phyloP scores from a whole-genome alignment of 2,113 vertebrate genomes.

The Aegithalos caudatus region DNA sequence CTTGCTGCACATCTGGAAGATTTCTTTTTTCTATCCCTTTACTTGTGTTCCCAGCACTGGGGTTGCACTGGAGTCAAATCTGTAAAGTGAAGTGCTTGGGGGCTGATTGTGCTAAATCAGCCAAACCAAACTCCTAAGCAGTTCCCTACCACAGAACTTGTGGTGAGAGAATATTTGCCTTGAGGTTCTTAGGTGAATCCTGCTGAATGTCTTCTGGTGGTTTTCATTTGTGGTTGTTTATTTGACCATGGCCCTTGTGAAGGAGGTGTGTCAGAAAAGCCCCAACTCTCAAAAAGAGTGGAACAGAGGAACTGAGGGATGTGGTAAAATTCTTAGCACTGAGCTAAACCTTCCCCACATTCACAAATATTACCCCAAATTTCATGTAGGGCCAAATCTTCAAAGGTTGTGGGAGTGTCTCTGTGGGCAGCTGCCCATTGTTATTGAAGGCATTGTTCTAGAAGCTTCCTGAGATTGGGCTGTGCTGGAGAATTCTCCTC shows the following conservation, averaged over 20 bases:
- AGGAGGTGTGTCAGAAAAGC: neutral
- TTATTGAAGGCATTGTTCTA: neutral
- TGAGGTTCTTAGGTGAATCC: neutral
- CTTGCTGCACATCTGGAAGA: neutral
- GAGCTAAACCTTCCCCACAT: neutral
- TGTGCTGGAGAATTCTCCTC: neutral
- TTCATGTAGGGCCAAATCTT: neutral
- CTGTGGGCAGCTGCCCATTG: neutral
- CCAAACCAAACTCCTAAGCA: neutral
- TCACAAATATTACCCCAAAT: neutral
- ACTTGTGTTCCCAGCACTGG: neutral
- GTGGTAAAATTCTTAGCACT: neutral
- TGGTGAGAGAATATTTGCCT: neutral
- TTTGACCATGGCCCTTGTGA: neutral
- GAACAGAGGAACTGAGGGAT: neutral
- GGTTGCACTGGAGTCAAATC: neutral
- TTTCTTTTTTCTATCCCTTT: neutral
- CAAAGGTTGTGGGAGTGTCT: neutral
- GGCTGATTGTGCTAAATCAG: neutral
- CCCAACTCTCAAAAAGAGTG: neutral
- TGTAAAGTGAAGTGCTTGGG: neutral
- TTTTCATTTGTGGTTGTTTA: neutral
- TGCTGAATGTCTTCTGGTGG: neutral
- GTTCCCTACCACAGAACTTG: neutral
- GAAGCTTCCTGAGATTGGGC: neutral